A percentile compares a stretch with the other conserved stretches of the same genome.
These are phyloP conservation scores for Zingel zingel DNA, from an alignment of 2,113 vertebrate species.

Conservation along the genomic window DNA sequence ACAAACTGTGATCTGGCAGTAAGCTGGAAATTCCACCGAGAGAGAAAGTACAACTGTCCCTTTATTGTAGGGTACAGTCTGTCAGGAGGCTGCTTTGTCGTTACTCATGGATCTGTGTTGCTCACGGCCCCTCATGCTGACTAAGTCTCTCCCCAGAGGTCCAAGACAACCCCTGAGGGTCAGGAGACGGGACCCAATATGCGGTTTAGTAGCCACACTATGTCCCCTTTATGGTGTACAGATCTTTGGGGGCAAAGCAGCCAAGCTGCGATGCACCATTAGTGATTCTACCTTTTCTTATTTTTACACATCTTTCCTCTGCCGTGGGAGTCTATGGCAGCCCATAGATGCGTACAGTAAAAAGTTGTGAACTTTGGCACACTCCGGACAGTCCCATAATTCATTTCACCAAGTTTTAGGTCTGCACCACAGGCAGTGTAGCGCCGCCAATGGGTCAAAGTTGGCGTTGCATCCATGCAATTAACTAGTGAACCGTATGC, in stretches of 20 bases:
- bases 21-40: slow-evolving; percentile 53
- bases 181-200: slow-evolving; percentile 33
- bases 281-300: no score
- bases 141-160: slow-evolving; percentile 58
- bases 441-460: no score
- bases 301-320: no score
- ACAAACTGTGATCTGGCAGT: slow-evolving; percentile 51
- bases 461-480: no score
- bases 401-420: no score
- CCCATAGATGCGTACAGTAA: no score
- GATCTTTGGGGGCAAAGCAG: not conserved
- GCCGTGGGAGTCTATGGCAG: no score
- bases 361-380: no score
- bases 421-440: no score
- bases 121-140: slow-evolving; percentile 26
- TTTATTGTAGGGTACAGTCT: slow-evolving; percentile 53
- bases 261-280: no score
- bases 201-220: slow-evolving; percentile 11
- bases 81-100: slow-evolving; percentile 35
- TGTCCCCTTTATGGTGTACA: not conserved
- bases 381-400: no score
- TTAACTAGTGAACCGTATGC: no score
- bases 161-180: slow-evolving; percentile 46
- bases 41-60: slow-evolving; percentile 57
- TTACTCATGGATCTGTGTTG: slow-evolving; percentile 52